Base-by-base conservation (phyloP, 2,113 vertebrate species). In the Lucifuga dentata region DNA sequence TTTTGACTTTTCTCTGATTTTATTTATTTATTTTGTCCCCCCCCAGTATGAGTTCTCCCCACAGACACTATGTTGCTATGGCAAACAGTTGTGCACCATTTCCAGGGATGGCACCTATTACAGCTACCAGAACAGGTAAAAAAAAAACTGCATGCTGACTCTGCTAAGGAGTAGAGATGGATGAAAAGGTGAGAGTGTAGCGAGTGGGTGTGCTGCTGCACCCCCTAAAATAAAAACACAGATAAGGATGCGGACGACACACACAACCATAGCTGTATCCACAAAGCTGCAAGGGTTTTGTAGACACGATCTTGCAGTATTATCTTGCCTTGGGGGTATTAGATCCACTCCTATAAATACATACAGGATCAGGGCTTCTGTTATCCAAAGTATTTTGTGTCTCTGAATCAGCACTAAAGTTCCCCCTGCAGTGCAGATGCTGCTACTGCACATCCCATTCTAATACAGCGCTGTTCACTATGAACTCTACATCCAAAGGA, bases 111-210 rank as follows among this genome's bases (percentile, higher is more conserved):
- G 96, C 46, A 96, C 97, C 74, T 99, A 99, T 90, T 99, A 94
- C 94, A 99, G 98, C 90, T 99, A 98, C 91, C 98, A 99, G 90
- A 99, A 99, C 85, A 97, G 98, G 98, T 99, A 7, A 29, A 7
- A 29, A n/a, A n/a, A 88, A 85, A 61, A 8, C 29, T 15, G 2
- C n/a, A 43, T 19, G 19, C 8, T 2, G 13, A 19, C 11, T 11
- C 17, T 59, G 8, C 35, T 32, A 19, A 62, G 43, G 1, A 17
- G 13, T 33, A 13, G 41, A 41, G 13, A 20, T 11, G 5, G 38
- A 8, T 24, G 44, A 51, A 55, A 46, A 33, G 10, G 33, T 29
- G 8, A 6, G 39, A 3, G 11, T 15, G 52, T 16, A 8, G n/a
- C 35, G 11, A 20, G 35, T 23, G 13, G n/a, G 15, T 52, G 32